These are phyloP conservation scores for Podarcis muralis DNA, from an alignment of 2,113 vertebrate genomes.

Conservation along the genomic window DNA sequence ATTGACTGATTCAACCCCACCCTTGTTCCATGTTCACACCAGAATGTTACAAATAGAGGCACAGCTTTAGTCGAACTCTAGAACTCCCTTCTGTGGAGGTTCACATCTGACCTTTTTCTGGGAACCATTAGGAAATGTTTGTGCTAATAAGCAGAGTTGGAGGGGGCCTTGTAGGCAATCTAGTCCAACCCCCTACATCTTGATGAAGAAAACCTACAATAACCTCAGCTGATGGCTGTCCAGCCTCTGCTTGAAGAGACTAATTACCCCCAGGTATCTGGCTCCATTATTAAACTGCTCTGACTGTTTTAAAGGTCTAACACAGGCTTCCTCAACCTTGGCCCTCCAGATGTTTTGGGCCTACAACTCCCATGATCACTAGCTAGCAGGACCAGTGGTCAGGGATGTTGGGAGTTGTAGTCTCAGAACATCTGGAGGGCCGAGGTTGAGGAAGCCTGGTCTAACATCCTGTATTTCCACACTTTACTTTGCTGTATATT, in stretches of 20 bases:
- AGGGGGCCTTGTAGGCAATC: not conserved
- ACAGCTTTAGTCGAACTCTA: not conserved
- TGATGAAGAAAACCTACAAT: not conserved
- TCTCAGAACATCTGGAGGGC: no score
- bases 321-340: no score
- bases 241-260: not conserved
- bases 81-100: not conserved
- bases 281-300: not conserved
- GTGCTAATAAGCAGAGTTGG: not conserved
- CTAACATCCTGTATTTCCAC: no score
- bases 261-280: not conserved
- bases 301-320: no score
- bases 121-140: not conserved
- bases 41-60: not conserved
- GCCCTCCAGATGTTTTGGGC: no score
- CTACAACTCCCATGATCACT: no score
- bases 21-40: not conserved
- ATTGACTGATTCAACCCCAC: not conserved
- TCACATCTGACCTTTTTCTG: not conserved
- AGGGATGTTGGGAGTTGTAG: no score
- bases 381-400: no score
- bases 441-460: no score
- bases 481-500: no score
- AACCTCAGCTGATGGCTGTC: not conserved
- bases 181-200: not conserved